Base-by-base conservation (phyloP, 2,797 vertebrate species). In the Thaleichthys pacificus region DNA sequence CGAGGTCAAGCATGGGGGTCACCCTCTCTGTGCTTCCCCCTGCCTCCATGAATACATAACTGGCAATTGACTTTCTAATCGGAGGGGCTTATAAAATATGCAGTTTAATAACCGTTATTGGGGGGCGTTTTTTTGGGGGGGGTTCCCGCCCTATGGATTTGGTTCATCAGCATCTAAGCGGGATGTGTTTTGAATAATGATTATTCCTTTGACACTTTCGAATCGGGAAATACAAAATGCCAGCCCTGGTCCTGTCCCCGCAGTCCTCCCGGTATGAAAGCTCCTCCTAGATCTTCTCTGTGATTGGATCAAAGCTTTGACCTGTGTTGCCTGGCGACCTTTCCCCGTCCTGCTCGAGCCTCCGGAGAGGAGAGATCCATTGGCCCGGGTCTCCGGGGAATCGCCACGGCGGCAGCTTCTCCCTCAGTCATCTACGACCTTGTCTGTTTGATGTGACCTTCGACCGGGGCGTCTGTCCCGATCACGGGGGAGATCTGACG, bases 41-140 rank as follows among this genome's bases (percentile, higher is more conserved):
- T 82, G 89, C 78, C 86, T 85, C 84, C 71, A 67, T 91, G 90
- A 91, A 91, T 91, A 85, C 83, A 87, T 88, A 89, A 91, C 87
- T 66, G n/a, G 49, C 89, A 87, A 90, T 90, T 92, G 91, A 92
- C 91, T 92, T 91, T 91, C 78, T 91, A 93, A 91, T 91, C 30
- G 49, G 49, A 78, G 79, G 82, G 76, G 77, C 66, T 71, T 91
- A 88, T 91, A 73, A 89, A 92, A 91, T 86, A 90, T 91, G 84
- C 84, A 80, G 80, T 79, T 87, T 89, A 86, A 89, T 91, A 81
- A 87, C 35, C 9, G 70, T 81, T 73, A 87, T 89, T 80, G 78
- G 64, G 80, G 83, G 76, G 70, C 70, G 76, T 83, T 87, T 88
- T 89, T 86, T 85, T 49, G 11, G 11, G 0, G 28, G 2, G 28